A percentile compares a stretch with the other conserved stretches of the same genome.
These are phyloP conservation scores for Synergus umbraculus DNA, from an alignment of 2,888 invertebrate species.

Conservation along the genomic window DNA sequence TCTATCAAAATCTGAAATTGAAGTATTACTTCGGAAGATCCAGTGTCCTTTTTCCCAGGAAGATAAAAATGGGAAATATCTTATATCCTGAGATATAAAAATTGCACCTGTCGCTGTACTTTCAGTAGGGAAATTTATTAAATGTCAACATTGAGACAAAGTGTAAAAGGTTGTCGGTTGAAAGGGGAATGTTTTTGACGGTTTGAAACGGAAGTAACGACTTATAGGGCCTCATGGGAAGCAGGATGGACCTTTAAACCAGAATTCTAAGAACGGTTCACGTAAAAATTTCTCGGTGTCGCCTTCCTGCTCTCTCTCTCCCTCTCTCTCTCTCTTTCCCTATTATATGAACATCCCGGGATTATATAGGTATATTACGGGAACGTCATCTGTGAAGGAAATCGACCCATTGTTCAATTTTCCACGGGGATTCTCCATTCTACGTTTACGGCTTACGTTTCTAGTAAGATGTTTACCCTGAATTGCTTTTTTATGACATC, in stretches of 20 bases:
- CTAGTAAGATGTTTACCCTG: not conserved
- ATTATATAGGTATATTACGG: not conserved
- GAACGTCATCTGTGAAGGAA: not conserved
- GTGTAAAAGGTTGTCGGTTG: not conserved
- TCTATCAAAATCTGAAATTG: too few relatives aligned
- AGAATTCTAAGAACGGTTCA: constrained; percentile 48
- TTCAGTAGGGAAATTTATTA: not conserved
- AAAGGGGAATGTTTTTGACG: not conserved
- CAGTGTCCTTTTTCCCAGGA: constrained; percentile 4
- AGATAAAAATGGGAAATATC: constrained; percentile 12
- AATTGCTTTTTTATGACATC: not conserved
- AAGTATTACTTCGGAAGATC: too few relatives aligned
- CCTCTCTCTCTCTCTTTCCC: too few relatives aligned
- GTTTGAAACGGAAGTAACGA: constrained; percentile 55
- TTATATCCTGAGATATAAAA: not conserved
- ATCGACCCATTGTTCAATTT: not conserved
- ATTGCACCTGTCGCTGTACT: constrained; percentile 1
- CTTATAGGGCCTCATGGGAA: constrained; percentile 53
- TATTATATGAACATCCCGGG: too few relatives aligned
- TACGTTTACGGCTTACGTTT: not conserved
- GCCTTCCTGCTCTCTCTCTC: not conserved
- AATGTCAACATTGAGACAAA: constrained; percentile 24
- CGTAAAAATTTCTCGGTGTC: constrained; percentile 6
- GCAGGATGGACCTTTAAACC: constrained; percentile 57
- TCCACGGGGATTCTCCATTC: not conserved